Percentiles rank a stretch among this genome's conserved stretches.
Conservation (phyloP, 2,113 vertebrate genomes). For the Bos indicus region DNA sequence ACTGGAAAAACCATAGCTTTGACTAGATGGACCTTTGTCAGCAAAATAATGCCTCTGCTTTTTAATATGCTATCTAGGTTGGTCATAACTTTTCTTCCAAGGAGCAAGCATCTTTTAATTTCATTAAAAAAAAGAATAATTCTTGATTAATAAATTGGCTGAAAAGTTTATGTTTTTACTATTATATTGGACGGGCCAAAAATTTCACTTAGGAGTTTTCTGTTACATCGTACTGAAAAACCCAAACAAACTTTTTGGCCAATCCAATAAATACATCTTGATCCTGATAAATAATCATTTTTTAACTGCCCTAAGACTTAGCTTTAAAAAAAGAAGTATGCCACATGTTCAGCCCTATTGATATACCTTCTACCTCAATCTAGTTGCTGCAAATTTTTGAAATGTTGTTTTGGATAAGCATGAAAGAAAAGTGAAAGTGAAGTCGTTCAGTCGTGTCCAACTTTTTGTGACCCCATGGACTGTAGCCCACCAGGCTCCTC, state of each 20-base stretch:
- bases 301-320: not conserved
- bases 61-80: not conserved
- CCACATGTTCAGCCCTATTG: not conserved
- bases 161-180: not conserved
- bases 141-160: not conserved
- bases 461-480: too few species aligned
- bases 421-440: not conserved
- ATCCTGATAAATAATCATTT: not conserved
- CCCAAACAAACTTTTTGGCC: not conserved
- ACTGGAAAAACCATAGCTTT: not conserved
- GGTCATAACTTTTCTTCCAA: not conserved
- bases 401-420: not conserved
- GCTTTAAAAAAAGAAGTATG: not conserved
- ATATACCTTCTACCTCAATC: not conserved
- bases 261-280: not conserved
- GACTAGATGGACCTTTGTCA: not conserved
- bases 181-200: not conserved
- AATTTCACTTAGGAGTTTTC: not conserved
- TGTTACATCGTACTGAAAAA: not conserved
- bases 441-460: rapidly evolving
- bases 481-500: too few species aligned
- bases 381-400: not conserved
- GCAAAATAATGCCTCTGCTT: not conserved
- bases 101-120: not conserved
- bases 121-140: not conserved